Evolutionary conservation across 1,140 invertebrate genomes (phyloP).

Genomic region (Mya arenaria): DNA sequence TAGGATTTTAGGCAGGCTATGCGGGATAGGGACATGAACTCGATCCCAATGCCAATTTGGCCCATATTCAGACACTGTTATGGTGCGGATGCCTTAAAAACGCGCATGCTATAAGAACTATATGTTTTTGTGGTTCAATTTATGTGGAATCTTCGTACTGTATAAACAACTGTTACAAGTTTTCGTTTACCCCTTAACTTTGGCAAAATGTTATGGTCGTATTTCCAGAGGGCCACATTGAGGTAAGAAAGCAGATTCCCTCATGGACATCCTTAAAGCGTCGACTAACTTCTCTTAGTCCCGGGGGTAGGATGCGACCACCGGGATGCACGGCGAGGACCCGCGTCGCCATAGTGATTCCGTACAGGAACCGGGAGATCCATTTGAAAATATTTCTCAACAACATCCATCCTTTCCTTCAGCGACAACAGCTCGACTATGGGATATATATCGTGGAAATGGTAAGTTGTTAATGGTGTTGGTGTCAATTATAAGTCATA

Average conservation of each 20-base stretch:
- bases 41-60: not conserved
- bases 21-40: too few relatives aligned
- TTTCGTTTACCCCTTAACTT: not conserved
- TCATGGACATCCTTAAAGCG: constrained; percentile 39
- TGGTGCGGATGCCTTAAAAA: not conserved
- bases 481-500: too few relatives aligned
- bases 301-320: constrained; percentile 65
- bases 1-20: too few relatives aligned
- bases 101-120: not conserved
- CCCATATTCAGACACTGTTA: not conserved
- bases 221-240: constrained; percentile 30
- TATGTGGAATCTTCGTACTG: not conserved
- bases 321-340: constrained; percentile 60
- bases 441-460: constrained; percentile 72
- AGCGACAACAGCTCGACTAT: constrained; percentile 72
- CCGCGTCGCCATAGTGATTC: constrained; percentile 73
- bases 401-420: constrained; percentile 73
- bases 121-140: not conserved
- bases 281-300: not conserved
- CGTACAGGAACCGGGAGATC: constrained; percentile 70
- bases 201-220: not conserved
- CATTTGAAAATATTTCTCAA: constrained; percentile 73
- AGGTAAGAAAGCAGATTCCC: constrained; percentile 13
- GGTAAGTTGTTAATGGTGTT: constrained; percentile 55
- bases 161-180: not conserved